These are phyloP conservation scores for Dendrocopos noguchii DNA, from an alignment of 2,113 vertebrate species.

Conservation along the genomic window DNA sequence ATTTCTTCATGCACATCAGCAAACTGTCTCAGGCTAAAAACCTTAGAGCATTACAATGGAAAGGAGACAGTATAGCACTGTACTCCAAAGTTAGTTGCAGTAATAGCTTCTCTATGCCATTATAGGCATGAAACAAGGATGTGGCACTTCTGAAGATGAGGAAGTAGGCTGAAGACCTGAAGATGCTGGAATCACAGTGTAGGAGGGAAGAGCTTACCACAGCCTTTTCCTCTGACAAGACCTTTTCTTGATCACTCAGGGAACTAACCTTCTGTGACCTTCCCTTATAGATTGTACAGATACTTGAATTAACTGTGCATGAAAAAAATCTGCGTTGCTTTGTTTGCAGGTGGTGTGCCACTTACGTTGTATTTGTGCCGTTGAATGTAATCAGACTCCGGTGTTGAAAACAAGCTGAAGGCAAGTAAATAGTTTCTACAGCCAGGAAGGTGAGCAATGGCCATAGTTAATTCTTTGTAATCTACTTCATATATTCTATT, in stretches of 20 bases:
- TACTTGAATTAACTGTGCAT: constrained; percentile 40
- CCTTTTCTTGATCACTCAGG: constrained; percentile 4
- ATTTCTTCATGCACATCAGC: not conserved
- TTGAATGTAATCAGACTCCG: not conserved
- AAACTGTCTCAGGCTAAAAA: not conserved
- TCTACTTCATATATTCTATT: not conserved
- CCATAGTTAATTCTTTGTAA: not conserved
- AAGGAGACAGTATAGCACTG: not conserved
- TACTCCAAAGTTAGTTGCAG: not conserved
- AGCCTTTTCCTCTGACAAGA: constrained; percentile 45
- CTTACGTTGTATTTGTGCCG: not conserved
- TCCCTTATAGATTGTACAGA: constrained; percentile 57
- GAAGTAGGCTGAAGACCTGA: constrained; percentile 6
- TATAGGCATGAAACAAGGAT: not conserved
- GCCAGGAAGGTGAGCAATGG: not conserved
- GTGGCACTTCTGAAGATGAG: not conserved
- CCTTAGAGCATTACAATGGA: not conserved
- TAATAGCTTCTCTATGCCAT: constrained; percentile 1
- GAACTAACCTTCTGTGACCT: constrained; percentile 44
- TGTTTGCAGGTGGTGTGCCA: not conserved
- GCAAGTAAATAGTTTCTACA: not conserved
- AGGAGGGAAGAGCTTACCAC: constrained; percentile 59
- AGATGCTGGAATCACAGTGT: not conserved
- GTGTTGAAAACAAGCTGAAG: not conserved
- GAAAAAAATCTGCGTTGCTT: constrained; percentile 4